Conservation (phyloP, 2,113 vertebrate species). For the Leiothrix lutea region DNA sequence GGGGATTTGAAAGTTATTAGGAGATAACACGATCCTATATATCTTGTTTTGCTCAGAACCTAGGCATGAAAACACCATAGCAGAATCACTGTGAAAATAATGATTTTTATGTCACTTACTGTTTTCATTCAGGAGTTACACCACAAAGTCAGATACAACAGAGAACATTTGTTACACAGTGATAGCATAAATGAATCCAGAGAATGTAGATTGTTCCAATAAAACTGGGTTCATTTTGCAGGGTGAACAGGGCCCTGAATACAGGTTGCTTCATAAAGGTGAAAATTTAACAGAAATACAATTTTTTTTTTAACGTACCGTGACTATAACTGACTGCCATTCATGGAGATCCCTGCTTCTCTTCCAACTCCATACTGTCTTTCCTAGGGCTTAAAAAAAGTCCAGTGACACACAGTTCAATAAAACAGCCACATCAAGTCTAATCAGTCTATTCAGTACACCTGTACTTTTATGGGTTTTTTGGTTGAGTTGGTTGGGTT, state of each 20-base stretch:
- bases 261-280: neutral
- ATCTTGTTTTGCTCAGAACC: conserved; percentile 11
- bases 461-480: neutral
- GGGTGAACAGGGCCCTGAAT: neutral
- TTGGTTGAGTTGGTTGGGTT: neutral
- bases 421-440: neutral
- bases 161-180: neutral
- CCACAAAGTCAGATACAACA: neutral
- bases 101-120: neutral
- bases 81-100: conserved; percentile 8
- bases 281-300: neutral
- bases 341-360: neutral
- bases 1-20: neutral
- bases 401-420: neutral
- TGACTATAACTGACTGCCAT: neutral
- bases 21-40: neutral
- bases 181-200: neutral
- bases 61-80: neutral
- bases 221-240: neutral
- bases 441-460: neutral
- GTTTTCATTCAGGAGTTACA: conserved; percentile 17
- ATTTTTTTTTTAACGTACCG: neutral
- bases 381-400: conserved; percentile 19
- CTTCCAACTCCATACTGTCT: neutral
- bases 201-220: neutral